Evolutionary conservation across 2,113 vertebrate species (phyloP).

Genomic region (Lepus europaeus): DNA sequence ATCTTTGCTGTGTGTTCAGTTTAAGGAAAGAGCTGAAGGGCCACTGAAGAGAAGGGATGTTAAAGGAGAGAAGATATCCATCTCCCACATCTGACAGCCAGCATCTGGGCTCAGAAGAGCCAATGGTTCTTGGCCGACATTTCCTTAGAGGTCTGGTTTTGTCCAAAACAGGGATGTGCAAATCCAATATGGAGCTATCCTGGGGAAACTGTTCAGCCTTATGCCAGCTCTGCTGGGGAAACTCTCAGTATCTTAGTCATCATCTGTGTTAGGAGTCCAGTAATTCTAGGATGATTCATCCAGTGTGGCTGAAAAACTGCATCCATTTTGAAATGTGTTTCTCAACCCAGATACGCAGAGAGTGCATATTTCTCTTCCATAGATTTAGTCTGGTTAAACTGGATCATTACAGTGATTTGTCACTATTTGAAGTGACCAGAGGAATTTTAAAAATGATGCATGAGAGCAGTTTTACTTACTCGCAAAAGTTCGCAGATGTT

Average conservation of each 20-base stretch:
- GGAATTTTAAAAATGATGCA: not conserved
- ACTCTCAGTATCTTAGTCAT: not conserved
- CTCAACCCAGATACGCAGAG: not conserved
- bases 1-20: not conserved
- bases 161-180: not conserved
- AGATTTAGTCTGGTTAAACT: not conserved
- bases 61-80: not conserved
- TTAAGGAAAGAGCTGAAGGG: not conserved
- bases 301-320: not conserved
- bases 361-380: not conserved
- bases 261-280: not conserved
- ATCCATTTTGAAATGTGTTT: not conserved
- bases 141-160: not conserved
- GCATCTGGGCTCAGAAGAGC: not conserved
- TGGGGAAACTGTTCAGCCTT: not conserved
- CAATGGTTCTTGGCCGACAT: fast-evolving
- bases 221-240: not conserved
- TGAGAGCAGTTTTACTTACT: not conserved
- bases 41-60: not conserved
- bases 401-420: not conserved
- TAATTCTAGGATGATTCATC: not conserved
- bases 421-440: not conserved
- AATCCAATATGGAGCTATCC: not conserved
- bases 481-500: not conserved
- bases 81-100: too few species aligned